Evolutionary conservation across 2,888 invertebrate species (phyloP).

Genomic region (Idaea dimidiata): DNA sequence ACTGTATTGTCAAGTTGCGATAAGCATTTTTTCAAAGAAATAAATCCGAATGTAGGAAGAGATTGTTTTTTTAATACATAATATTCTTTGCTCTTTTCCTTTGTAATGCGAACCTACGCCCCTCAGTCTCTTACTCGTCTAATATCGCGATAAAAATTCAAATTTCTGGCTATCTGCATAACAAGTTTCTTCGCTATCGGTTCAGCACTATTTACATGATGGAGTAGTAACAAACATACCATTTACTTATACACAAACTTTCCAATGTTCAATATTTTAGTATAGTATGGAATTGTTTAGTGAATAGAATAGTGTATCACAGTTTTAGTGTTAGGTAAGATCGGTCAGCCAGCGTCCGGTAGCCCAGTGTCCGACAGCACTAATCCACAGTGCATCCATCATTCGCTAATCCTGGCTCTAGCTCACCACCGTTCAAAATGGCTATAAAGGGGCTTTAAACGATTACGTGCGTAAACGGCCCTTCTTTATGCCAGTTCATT

Average conservation of each 20-base stretch:
- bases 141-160: too few relatives aligned
- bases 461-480: conserved; percentile 60
- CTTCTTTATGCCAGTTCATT: conserved; percentile 47
- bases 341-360: conserved; percentile 10
- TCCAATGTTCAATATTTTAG: neutral
- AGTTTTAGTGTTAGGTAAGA: neutral
- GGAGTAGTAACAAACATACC: neutral
- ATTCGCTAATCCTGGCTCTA: conserved; percentile 58
- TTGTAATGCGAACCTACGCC: too few relatives aligned
- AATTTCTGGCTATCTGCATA: too few relatives aligned
- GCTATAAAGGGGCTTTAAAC: conserved; percentile 58
- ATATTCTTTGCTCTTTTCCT: too few relatives aligned
- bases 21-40: too few relatives aligned
- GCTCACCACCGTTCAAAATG: conserved; percentile 58
- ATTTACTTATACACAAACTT: too few relatives aligned
- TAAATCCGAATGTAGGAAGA: too few relatives aligned
- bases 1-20: too few relatives aligned
- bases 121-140: too few relatives aligned
- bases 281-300: neutral
- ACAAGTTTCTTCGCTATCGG: too few relatives aligned
- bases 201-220: neutral
- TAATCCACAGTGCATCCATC: conserved; percentile 68
- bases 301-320: neutral
- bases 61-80: too few relatives aligned
- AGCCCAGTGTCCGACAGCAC: conserved; percentile 34